These are phyloP conservation scores for Bugulina stolonifera DNA, from an alignment of 2,888 invertebrate genomes.

Conservation along the genomic window DNA sequence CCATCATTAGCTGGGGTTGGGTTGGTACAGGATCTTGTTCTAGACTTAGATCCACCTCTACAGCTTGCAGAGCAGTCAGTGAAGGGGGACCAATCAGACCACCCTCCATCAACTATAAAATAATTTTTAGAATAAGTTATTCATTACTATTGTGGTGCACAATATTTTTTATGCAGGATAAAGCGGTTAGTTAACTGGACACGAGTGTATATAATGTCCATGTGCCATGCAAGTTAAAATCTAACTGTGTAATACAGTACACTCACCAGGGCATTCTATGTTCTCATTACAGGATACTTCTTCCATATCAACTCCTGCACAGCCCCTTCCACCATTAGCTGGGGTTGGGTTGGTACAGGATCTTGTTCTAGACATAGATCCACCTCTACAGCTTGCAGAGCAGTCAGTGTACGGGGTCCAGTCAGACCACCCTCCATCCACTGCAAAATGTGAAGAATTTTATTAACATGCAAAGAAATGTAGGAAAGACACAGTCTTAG, in stretches of 20 bases:
- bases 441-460: too few relatives aligned
- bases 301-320: conserved; percentile 49
- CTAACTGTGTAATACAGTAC: too few relatives aligned
- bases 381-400: conserved; percentile 57
- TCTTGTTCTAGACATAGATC: conserved; percentile 57
- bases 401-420: conserved; percentile 62
- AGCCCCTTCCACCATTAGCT: conserved; percentile 53
- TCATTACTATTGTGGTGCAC: too few relatives aligned
- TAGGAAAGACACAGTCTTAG: too few relatives aligned
- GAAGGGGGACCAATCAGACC: conserved; percentile 61
- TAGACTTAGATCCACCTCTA: conserved; percentile 57
- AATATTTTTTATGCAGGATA: too few relatives aligned
- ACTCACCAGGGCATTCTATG: conserved; percentile 28
- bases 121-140: too few relatives aligned
- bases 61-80: conserved; percentile 58
- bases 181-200: too few relatives aligned
- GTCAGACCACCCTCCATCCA: conserved; percentile 55
- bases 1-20: conserved; percentile 55
- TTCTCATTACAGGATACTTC: conserved; percentile 36
- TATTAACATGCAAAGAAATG: too few relatives aligned
- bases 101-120: conserved; percentile 54
- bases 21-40: conserved; percentile 57
- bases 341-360: conserved; percentile 56
- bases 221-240: too few relatives aligned
- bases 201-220: too few relatives aligned